Percentiles rank a stretch among this genome's conserved stretches.
Conservation (phyloP, 2,113 vertebrate genomes). For the Rissa tridactyla region DNA sequence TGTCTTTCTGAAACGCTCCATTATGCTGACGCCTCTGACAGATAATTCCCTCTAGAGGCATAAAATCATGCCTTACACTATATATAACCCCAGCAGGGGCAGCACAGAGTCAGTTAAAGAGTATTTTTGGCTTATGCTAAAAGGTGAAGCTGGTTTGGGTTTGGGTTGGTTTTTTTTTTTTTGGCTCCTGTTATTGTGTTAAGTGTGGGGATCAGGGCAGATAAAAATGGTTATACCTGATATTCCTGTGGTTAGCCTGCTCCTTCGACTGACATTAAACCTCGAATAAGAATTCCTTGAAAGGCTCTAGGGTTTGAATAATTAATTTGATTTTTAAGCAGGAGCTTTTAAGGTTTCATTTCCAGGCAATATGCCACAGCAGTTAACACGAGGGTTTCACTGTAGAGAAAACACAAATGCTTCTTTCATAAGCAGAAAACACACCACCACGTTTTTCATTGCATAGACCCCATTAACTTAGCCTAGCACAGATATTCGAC, state of each 20-base stretch:
- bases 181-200: neutral
- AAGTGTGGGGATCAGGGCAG: neutral
- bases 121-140: neutral
- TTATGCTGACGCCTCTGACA: neutral
- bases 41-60: neutral
- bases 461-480: neutral
- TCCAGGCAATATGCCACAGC: neutral
- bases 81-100: neutral
- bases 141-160: neutral
- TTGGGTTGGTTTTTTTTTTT: neutral
- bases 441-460: neutral
- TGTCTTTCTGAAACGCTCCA: neutral
- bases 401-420: neutral
- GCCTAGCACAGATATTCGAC: neutral
- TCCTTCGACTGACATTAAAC: neutral
- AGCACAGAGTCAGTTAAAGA: neutral
- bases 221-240: neutral
- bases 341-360: neutral
- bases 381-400: neutral
- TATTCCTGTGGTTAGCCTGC: neutral
- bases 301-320: neutral
- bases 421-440: neutral
- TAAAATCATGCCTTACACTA: fast-evolving
- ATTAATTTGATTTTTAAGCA: neutral
- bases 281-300: neutral